Base-by-base conservation (phyloP, 2,888 invertebrate species). In the Lobophora halterata region DNA sequence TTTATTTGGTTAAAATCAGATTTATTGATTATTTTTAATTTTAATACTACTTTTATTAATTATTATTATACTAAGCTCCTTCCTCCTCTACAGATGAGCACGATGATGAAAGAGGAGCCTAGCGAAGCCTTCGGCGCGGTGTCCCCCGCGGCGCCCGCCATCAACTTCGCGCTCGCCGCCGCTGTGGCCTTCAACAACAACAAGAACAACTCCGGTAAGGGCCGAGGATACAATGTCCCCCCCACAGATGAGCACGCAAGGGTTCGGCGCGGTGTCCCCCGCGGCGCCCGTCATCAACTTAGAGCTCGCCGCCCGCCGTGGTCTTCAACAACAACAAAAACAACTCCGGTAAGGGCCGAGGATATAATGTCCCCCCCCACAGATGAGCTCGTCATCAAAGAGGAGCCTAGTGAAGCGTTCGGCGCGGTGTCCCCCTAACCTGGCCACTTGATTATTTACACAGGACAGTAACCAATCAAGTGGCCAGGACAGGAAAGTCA, bases 121-220 rank as follows among this genome's bases (percentile, higher is more conserved):
- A 56, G 44, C 1, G 88, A 88, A 3, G 68, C 66, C 0, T 88
- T 76, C 47, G 73, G 79, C 0, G 71, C 80, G 0, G 85, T 77
- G 29, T 79, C 87, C 0, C 83, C 87, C 0, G 75, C 75, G 0
- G 71, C 81, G 0, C 85, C 88, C 0, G 85, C 83, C 0, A 65
- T 88, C 7, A 87, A 87, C 63, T 81, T 88, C 39, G 87, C 87
- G 0, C 62, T 86, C 1, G 87, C 86, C 0, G 86, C 85, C 0
- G 88, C 87, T 0, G 87, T 86, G 2, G 86, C 87, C 0, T 87
- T 88, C 56, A 88, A 86, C 40, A 88, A 88, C 55, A 87, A 85
- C 35, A 88, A 88, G 37, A 71, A 72, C 0, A 79, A 75, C 17
- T 64, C 80, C 41, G 85, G 86, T 87, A 57, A 35, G 18, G n/a